Evolutionary conservation across 1,140 invertebrate species (phyloP).

Genomic region (Aphidius gifuensis): DNA sequence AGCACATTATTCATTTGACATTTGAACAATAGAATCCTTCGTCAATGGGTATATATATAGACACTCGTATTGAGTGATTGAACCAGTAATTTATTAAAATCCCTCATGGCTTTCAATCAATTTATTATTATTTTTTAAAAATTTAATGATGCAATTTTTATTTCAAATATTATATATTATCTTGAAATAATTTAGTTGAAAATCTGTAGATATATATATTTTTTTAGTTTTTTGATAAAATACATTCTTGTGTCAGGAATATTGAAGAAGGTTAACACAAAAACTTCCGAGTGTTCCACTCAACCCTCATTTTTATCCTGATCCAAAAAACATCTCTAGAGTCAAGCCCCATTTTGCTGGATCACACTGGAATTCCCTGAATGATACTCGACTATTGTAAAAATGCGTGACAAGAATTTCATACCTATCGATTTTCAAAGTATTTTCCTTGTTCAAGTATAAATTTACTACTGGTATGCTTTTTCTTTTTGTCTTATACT

Average conservation of each 20-base stretch:
- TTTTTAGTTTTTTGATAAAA: too few species aligned
- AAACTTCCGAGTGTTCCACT: too few species aligned
- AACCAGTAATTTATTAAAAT: conserved; percentile 17
- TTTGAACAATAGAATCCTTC: conserved; percentile 19
- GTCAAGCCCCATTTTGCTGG: not conserved
- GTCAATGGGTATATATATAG: conserved; percentile 5
- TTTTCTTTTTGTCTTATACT: not conserved
- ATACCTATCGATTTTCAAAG: conserved; percentile 5
- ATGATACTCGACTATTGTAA: conserved; percentile 7
- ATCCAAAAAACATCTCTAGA: too few species aligned
- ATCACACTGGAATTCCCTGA: conserved; percentile 1
- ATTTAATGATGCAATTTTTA: too few species aligned
- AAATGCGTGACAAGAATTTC: conserved; percentile 20
- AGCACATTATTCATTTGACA: conserved; percentile 13
- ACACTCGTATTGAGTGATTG: conserved; percentile 15
- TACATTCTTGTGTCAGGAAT: too few species aligned
- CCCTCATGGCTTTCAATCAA: conserved; percentile 5
- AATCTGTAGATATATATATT: too few species aligned
- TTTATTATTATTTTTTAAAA: not conserved
- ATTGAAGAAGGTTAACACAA: too few species aligned
- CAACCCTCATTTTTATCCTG: too few species aligned
- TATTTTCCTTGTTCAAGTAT: conserved; percentile 1
- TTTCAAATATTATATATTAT: too few species aligned
- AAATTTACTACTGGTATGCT: not conserved
- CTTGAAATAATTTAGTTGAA: too few species aligned